phyloP scores from a whole-genome alignment of 1,140 invertebrate species.

The Bicyclus anynana region DNA sequence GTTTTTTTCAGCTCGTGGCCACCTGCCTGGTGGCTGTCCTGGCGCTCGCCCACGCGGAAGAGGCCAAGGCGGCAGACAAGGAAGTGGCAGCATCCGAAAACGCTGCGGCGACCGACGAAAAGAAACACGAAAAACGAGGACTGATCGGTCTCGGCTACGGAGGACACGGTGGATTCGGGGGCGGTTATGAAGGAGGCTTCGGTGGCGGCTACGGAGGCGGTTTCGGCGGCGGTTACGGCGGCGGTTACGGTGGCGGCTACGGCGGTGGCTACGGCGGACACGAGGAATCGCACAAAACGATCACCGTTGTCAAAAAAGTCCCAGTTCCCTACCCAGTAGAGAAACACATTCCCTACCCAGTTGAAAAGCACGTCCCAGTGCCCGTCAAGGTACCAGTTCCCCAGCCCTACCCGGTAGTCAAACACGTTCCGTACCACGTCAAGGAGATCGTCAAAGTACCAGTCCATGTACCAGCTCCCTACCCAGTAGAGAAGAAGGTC shows the following conservation, averaged over 20 bases:
- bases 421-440: too few species aligned
- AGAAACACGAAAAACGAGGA: slow-evolving; percentile 86
- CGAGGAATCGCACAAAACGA: slow-evolving; percentile 68
- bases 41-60: slow-evolving; percentile 73
- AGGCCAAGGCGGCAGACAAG: slow-evolving; percentile 76
- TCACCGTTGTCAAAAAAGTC: slow-evolving; percentile 78
- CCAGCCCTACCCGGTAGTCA: too few species aligned
- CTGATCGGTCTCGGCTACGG: slow-evolving; percentile 77
- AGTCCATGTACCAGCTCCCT: too few species aligned
- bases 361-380: slow-evolving; percentile 70
- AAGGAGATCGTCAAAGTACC: slow-evolving; percentile 25
- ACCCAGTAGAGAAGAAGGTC: slow-evolving; percentile 46
- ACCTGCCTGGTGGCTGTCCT: slow-evolving; percentile 78
- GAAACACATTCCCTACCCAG: slow-evolving; percentile 80
- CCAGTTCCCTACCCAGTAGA: slow-evolving; percentile 82
- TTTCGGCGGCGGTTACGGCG: slow-evolving; percentile 37
- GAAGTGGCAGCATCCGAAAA: slow-evolving; percentile 72
- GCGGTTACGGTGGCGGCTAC: slow-evolving; percentile 30
- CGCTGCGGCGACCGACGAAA: slow-evolving; percentile 73
- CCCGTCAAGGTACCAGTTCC: slow-evolving; percentile 56
- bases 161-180: slow-evolving; percentile 39
- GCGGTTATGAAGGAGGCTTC: slow-evolving; percentile 38
- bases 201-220: slow-evolving; percentile 44
- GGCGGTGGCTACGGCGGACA: slow-evolving; percentile 53
- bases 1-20: slow-evolving; percentile 69